A percentile compares a stretch with the other conserved stretches of the same genome.
Conservation (phyloP, 1,140 invertebrate genomes). For the Eumeta japonica region DNA sequence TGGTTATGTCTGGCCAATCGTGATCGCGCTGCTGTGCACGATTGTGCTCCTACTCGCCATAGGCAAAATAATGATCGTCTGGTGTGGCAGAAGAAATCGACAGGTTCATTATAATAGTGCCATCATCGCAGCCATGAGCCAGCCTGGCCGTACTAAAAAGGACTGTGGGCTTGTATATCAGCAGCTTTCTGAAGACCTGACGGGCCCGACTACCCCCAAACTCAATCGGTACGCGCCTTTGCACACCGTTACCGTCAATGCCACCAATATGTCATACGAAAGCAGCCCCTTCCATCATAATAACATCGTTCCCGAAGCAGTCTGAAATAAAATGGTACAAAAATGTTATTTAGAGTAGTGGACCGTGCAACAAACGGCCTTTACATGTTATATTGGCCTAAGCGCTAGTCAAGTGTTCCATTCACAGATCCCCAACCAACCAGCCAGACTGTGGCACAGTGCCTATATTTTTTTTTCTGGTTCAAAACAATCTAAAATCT, state of each 20-base stretch:
- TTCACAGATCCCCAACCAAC: conserved; percentile 27
- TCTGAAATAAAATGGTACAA: conserved; percentile 45
- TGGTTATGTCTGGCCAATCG: conserved; percentile 49
- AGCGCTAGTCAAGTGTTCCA: conserved; percentile 52
- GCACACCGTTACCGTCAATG: conserved; percentile 55
- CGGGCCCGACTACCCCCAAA: conserved; percentile 58
- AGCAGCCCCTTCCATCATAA: conserved; percentile 65
- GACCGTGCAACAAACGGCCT: not conserved
- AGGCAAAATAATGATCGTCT: conserved; percentile 48
- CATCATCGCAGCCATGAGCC: conserved; percentile 48
- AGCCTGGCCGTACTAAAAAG: conserved; percentile 45
- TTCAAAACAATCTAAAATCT: conserved; percentile 36
- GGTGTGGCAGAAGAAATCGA: conserved; percentile 52
- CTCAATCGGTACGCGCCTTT: conserved; percentile 58
- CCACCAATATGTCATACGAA: conserved; percentile 60
- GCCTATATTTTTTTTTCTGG: conserved; percentile 31
- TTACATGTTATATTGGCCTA: conserved; percentile 7
- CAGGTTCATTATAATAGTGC: conserved; percentile 58
- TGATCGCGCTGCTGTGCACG: conserved; percentile 47
- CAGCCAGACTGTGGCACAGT: conserved; percentile 32
- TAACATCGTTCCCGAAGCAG: conserved; percentile 64
- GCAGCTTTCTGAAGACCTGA: conserved; percentile 60
- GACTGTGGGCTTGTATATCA: conserved; percentile 60
- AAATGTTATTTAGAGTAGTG: conserved; percentile 18
- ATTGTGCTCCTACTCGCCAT: conserved; percentile 52